Evolutionary conservation across 2,797 vertebrate species (phyloP).

Genomic region (Sarcophilus harrisii): DNA sequence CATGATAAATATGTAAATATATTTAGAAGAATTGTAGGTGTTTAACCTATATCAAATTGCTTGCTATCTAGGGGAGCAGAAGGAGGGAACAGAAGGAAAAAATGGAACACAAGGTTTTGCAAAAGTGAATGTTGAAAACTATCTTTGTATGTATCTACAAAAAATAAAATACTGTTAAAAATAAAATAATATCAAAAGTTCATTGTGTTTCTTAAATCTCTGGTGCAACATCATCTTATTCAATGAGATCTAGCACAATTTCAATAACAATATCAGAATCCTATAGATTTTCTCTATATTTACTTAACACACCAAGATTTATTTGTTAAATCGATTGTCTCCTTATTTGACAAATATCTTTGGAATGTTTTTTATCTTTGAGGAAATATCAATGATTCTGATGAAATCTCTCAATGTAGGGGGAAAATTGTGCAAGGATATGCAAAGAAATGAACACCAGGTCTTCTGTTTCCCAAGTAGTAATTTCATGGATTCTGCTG

Average conservation of each 20-base stretch:
- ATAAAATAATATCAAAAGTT: neutral
- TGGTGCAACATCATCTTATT: neutral
- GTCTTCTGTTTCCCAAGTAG: neutral
- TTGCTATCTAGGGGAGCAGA: too few relatives aligned
- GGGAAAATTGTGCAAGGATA: neutral
- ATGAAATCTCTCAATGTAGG: slow-evolving; percentile 8
- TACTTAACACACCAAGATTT: neutral
- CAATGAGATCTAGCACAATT: neutral
- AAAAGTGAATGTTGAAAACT: too few relatives aligned
- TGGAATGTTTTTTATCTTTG: slow-evolving; percentile 6
- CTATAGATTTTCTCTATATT: neutral
- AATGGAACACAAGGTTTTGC: too few relatives aligned
- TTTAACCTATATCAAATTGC: too few relatives aligned
- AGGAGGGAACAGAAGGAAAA: too few relatives aligned
- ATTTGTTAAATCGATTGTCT: neutral
- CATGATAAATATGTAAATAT: too few relatives aligned
- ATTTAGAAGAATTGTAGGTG: too few relatives aligned
- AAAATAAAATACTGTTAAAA: too few relatives aligned
- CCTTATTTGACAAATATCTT: neutral
- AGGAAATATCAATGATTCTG: neutral
- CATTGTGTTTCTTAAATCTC: neutral
- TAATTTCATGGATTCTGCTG: slow-evolving; percentile 30
- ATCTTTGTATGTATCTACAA: too few relatives aligned
- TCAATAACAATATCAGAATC: neutral
- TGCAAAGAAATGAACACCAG: slow-evolving; percentile 41